Evolutionary conservation across 2,888 invertebrate species (phyloP).

Genomic region (Meghimatium bilineatum): DNA sequence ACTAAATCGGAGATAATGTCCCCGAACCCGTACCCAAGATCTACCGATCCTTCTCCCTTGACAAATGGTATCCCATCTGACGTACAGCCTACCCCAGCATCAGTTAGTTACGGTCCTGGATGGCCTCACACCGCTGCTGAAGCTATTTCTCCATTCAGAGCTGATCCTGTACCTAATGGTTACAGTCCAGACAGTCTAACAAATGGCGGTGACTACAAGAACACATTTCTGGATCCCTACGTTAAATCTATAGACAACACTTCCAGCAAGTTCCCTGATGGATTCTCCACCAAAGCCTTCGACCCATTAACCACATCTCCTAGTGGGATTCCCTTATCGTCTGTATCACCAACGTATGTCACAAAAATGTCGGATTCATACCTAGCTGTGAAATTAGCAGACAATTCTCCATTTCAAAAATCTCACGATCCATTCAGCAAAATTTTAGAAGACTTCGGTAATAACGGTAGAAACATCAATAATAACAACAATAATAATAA

Average conservation of each 20-base stretch:
- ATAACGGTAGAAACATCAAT: constrained; percentile 52
- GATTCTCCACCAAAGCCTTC: not conserved
- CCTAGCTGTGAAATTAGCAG: constrained; percentile 57
- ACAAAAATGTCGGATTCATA: constrained; percentile 63
- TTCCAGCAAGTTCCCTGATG: constrained; percentile 1
- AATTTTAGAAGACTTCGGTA: constrained; percentile 47
- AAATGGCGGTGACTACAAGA: constrained; percentile 13
- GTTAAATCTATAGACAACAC: not conserved
- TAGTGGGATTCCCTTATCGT: not conserved
- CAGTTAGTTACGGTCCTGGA: constrained; percentile 8
- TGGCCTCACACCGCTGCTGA: constrained; percentile 33
- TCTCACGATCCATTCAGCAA: constrained; percentile 40
- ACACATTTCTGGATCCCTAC: constrained; percentile 36
- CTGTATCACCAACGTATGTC: constrained; percentile 12
- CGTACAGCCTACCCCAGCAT: constrained; percentile 20
- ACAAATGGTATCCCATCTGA: constrained; percentile 36
- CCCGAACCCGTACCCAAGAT: constrained; percentile 12
- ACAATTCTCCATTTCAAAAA: constrained; percentile 37
- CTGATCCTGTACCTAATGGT: constrained; percentile 26
- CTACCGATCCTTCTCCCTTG: constrained; percentile 29
- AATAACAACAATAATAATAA: constrained; percentile 9
- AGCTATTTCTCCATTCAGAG: constrained; percentile 28
- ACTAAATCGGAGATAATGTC: constrained; percentile 20
- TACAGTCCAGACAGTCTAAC: constrained; percentile 34
- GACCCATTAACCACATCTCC: constrained; percentile 11